These are phyloP conservation scores for Lepidotrigona ventralis DNA, from an alignment of 1,140 invertebrate genomes.

Conservation along the genomic window DNA sequence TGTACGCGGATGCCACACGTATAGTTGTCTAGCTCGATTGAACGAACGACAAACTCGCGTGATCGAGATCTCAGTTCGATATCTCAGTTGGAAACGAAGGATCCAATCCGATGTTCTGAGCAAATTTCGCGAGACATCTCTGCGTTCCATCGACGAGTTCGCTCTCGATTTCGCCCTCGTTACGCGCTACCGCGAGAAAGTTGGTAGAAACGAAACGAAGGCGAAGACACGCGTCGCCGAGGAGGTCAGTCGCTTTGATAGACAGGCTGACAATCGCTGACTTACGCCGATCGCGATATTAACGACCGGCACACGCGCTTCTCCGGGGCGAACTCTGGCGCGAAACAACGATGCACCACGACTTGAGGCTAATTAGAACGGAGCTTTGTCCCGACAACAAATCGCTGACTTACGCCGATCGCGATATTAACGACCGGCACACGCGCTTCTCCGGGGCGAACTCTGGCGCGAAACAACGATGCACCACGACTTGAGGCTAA, in stretches of 20 bases:
- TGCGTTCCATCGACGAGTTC: slow-evolving; percentile 8
- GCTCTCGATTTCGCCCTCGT: slow-evolving; percentile 40
- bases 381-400: slow-evolving; percentile 5
- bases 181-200: slow-evolving; percentile 32
- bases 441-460: background rate
- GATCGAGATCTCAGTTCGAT: background rate
- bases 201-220: background rate
- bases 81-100: background rate
- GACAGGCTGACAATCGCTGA: background rate
- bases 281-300: background rate
- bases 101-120: background rate
- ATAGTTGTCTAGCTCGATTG: background rate
- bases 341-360: background rate
- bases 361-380: background rate
- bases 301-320: background rate
- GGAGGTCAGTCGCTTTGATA: background rate
- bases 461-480: background rate
- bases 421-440: slow-evolving; percentile 10
- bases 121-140: slow-evolving; percentile 18
- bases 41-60: slow-evolving; percentile 10
- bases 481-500: background rate
- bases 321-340: background rate
- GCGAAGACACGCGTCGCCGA: background rate
- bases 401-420: background rate
- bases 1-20: background rate